Percentiles rank a stretch among this genome's conserved stretches.
These are phyloP conservation scores for Rhea americana DNA, from an alignment of 2,113 vertebrate species.

Conservation along the genomic window DNA sequence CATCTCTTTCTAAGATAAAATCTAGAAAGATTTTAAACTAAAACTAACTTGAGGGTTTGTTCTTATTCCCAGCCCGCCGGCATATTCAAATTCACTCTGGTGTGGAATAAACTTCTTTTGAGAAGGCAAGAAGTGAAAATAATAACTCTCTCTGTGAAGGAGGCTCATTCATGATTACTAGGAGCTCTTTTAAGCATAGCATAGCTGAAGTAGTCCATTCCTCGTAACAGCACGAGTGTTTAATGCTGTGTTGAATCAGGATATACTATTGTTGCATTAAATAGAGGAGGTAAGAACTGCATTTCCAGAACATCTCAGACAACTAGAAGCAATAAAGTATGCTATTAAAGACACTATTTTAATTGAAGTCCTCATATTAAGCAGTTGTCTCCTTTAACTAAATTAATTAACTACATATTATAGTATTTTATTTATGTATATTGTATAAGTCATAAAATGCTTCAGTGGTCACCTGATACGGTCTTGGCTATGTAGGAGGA, in stretches of 20 bases:
- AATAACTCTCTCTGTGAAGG: neutral
- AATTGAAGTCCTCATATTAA: neutral
- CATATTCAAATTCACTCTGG: neutral
- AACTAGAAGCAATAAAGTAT: neutral
- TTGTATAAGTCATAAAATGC: neutral
- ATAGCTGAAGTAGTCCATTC: neutral
- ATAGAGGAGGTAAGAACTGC: neutral
- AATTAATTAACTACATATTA: neutral
- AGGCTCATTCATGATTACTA: neutral
- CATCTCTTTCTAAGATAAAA: neutral
- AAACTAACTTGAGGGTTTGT: neutral
- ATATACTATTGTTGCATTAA: neutral
- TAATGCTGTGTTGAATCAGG: neutral
- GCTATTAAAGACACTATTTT: neutral
- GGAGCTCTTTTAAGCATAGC: neutral
- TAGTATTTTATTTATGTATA: neutral
- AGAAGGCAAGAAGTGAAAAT: neutral
- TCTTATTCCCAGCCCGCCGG: neutral
- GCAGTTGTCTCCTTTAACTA: neutral
- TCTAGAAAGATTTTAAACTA: too few relatives aligned
- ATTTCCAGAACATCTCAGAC: neutral
- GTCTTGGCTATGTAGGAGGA: neutral
- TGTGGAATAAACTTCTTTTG: neutral
- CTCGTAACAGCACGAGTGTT: neutral
- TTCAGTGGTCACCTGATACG: neutral